phyloP scores from a whole-genome alignment of 2,797 vertebrate species.

The Melopsittacus undulatus region DNA sequence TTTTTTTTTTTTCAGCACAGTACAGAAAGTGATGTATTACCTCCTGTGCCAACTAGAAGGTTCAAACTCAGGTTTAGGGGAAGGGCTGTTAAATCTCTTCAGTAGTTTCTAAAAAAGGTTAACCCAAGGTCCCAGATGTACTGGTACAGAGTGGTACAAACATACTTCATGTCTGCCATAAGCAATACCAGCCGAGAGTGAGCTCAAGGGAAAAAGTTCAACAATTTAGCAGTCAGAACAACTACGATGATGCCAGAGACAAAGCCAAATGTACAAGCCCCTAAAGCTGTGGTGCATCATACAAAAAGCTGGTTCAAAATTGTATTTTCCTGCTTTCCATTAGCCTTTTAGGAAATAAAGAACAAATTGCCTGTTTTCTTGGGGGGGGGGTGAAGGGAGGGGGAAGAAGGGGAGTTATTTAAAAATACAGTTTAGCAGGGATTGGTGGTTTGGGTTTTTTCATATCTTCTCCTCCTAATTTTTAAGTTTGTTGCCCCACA shows the following conservation, averaged over 20 bases:
- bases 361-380: neutral
- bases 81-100: neutral
- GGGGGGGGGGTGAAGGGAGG: neutral
- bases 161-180: neutral
- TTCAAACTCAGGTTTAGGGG: neutral
- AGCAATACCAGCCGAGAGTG: neutral
- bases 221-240: neutral
- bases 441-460: fast-evolving
- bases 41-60: neutral
- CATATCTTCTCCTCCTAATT: neutral
- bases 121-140: neutral
- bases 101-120: neutral
- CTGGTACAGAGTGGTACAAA: neutral
- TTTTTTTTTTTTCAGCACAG: neutral
- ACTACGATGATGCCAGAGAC: neutral
- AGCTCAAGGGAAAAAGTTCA: neutral
- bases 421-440: neutral
- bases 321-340: neutral
- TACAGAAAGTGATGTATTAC: neutral
- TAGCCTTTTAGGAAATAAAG: neutral
- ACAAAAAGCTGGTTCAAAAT: neutral
- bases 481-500: neutral
- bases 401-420: neutral
- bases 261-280: neutral
- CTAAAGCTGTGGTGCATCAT: neutral